These are phyloP conservation scores for Drosophila peninsularis DNA, from an alignment of 2,888 invertebrate species.

Conservation along the genomic window DNA sequence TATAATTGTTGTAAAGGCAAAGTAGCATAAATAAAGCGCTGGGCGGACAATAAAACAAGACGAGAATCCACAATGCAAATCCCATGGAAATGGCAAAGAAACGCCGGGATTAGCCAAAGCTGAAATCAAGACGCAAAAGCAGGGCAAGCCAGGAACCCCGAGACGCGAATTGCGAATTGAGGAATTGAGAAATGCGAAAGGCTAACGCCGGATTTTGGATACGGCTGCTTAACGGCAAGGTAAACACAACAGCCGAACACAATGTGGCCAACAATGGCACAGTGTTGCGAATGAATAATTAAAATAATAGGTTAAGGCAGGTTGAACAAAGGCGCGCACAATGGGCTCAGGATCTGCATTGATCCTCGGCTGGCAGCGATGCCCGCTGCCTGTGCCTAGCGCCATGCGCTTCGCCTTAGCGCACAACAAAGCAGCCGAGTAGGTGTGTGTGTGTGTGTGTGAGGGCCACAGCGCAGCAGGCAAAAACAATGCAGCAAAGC, in stretches of 20 bases:
- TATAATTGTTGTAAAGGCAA: conserved; percentile 55
- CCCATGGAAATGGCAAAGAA: conserved; percentile 40
- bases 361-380: conserved; percentile 47
- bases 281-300: conserved; percentile 79
- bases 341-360: conserved; percentile 50
- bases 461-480: conserved; percentile 57
- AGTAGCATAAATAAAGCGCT: conserved; percentile 40
- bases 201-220: conserved; percentile 59
- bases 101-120: conserved; percentile 42
- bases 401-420: conserved; percentile 64
- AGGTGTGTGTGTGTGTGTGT: neutral
- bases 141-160: neutral
- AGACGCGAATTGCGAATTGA: neutral
- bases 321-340: conserved; percentile 56
- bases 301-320: conserved; percentile 74
- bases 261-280: conserved; percentile 61
- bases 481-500: conserved; percentile 72
- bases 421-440: conserved; percentile 32
- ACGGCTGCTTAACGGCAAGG: conserved; percentile 56
- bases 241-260: conserved; percentile 55
- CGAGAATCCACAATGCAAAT: conserved; percentile 44
- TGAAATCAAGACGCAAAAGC: conserved; percentile 26
- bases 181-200: conserved; percentile 27
- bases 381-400: conserved; percentile 43
- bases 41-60: conserved; percentile 38